Base-by-base conservation (phyloP, 2,888 invertebrate species). In the Heliconius erato region DNA sequence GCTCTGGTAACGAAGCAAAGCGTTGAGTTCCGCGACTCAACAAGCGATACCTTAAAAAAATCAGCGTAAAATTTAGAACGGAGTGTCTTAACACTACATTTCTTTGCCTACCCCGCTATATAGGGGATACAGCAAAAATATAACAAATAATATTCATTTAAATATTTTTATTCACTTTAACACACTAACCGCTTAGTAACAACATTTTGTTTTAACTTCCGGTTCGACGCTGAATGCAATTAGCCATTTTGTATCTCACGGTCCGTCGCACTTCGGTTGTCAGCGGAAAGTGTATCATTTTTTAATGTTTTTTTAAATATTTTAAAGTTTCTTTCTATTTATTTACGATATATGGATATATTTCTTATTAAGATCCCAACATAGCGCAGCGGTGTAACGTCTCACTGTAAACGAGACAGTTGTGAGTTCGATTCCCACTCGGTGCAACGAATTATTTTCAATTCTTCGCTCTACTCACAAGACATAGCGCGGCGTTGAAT, bases 231-330 rank as follows among this genome's bases (percentile, higher is more conserved):
- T 49, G 72, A 16, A 35, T 28, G 74, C 23, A 59, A 59, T 54
- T 76, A 76, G 74, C 59, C n/a, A 35, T 54, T 76, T 76, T 59
- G 59, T 59, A 35, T 76, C 40, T 26, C 44, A 35, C 59, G 59
- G 44, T 59, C 32, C 28, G 74, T n/a, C 59, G 32, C 74, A n/a
- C 59, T 76, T 32, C 32, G 32, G 59, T 59, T 14, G 74, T 35
- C 59, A 76, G 59, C 26, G n/a, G 14, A 44, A 44, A 44, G n/a
- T 49, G 44, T n/a, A 63, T 63, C 63, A 26, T 74, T 54, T 54
- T 32, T 23, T 54, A 32, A 3, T 63, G 16, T 49, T 16, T n/a
- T 63, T 63, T 12, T n/a, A 12, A 23, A 63, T n/a, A 63, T n/a
- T 63, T 12, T 40, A 40, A 40, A 40, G 40, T 11, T 40, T 40